Evolutionary conservation across 2,797 vertebrate species (phyloP).

Genomic region (Aldrovandia affinis): DNA sequence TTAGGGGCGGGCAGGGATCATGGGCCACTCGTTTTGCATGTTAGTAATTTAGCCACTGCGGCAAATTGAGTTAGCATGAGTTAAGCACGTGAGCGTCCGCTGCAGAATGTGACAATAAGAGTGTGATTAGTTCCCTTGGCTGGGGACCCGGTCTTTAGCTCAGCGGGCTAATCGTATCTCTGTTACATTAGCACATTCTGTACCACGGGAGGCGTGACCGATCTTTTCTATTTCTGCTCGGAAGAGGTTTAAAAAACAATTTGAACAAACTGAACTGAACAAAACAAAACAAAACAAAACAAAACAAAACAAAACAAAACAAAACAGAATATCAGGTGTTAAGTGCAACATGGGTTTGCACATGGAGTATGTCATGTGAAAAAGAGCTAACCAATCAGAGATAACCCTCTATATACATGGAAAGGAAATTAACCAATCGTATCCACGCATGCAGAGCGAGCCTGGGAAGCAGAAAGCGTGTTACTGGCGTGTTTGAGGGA

Average conservation of each 20-base stretch:
- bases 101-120: too few species aligned
- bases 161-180: too few species aligned
- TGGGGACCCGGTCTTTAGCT: too few species aligned
- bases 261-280: too few species aligned
- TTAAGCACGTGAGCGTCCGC: too few species aligned
- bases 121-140: too few species aligned
- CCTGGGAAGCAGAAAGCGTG: neutral
- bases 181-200: too few species aligned
- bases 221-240: neutral
- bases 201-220: neutral
- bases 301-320: too few species aligned
- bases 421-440: neutral
- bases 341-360: neutral
- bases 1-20: neutral
- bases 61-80: neutral
- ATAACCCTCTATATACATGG: neutral
- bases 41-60: constrained; percentile 23
- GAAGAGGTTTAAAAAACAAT: too few species aligned
- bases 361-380: neutral
- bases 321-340: neutral
- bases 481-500: neutral
- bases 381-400: constrained; percentile 7
- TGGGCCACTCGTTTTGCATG: neutral
- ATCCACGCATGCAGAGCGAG: neutral
- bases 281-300: too few species aligned